Base-by-base conservation (phyloP, 2,797 vertebrate genomes). In the Pelobates cultripes region DNA sequence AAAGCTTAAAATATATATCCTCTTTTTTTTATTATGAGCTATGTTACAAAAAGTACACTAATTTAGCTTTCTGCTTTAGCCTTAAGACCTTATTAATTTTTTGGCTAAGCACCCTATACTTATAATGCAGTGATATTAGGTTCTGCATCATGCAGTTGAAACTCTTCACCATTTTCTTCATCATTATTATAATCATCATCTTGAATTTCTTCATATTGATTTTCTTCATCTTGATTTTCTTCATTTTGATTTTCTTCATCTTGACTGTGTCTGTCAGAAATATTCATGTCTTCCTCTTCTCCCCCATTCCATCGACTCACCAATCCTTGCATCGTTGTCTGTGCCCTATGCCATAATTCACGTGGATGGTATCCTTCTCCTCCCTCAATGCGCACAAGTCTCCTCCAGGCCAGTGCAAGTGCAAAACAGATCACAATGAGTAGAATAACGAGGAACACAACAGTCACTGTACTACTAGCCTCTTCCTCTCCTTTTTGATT, bases 351-450 rank as follows among this genome's bases (percentile, higher is more conserved):
- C 78, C 61, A 74, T 8, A 73, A 41, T 40, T 73, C 15, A 28
- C 7, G 41, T 28, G 78, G 78, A 41, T 80, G 78, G n/a, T 80
- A 73, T 9, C 45, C 45, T 67, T 80, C 60, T 1, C 78, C 70
- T 43, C 78, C 78, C 14, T 79, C 70, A 45, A 17, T 73, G 5
- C 28, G 43, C 7, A 79, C 15, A 13, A 79, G 70, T 17, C 41
- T 79, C 14, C 63, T 79, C 78, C 78, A 79, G n/a, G 78, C 78
- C 45, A 79, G 13, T 8, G 43, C 40, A 14, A 79, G 41, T 40
- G 70, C 40, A 15, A 73, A 6, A 41, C 78, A 66, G 17, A 79
- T 28, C 14, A 73, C 40, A 43, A 79, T 66, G 10, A 79, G 61
- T 8, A 79, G 42, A 2, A 79, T 28, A 10, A 72, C 6, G 8